phyloP scores from a whole-genome alignment of 1,140 invertebrate species.

The Elymnias hypermnestra region DNA sequence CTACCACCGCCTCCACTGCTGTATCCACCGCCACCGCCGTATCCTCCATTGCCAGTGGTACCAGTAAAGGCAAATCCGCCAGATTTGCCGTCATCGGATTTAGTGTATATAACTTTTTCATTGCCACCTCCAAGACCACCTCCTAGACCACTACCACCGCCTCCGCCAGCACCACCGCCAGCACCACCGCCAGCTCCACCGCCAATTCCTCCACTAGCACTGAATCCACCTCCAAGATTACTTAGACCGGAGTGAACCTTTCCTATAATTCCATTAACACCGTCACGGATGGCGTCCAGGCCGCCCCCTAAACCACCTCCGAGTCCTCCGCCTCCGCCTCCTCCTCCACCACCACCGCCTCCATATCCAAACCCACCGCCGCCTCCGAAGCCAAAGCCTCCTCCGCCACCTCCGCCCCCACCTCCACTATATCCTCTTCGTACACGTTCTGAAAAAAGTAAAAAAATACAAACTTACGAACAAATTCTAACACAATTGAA shows the following conservation, averaged over 20 bases:
- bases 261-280: conserved; percentile 30
- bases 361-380: conserved; percentile 28
- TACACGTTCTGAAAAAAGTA: conserved; percentile 54
- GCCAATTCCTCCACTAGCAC: conserved; percentile 21
- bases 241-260: conserved; percentile 27
- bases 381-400: conserved; percentile 28
- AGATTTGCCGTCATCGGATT: conserved; percentile 47
- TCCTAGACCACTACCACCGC: conserved; percentile 21
- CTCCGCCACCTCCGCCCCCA: conserved; percentile 30
- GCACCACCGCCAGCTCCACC: conserved; percentile 22
- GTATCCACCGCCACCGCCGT: no score
- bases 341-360: conserved; percentile 23
- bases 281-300: conserved; percentile 35
- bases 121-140: conserved; percentile 31
- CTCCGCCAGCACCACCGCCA: conserved; percentile 30
- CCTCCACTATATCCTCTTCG: conserved; percentile 52
- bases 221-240: conserved; percentile 21
- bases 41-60: conserved; percentile 24
- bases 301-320: conserved; percentile 29
- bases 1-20: conserved; percentile 27
- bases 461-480: no score
- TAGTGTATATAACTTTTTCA: conserved; percentile 32
- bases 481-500: no score
- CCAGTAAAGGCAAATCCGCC: conserved; percentile 50
- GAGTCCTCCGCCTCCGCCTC: conserved; percentile 23